Percentiles rank a stretch among this genome's conserved stretches.
phyloP scores from a whole-genome alignment of 2,797 vertebrate species.

The Rhinatrema bivittatum region DNA sequence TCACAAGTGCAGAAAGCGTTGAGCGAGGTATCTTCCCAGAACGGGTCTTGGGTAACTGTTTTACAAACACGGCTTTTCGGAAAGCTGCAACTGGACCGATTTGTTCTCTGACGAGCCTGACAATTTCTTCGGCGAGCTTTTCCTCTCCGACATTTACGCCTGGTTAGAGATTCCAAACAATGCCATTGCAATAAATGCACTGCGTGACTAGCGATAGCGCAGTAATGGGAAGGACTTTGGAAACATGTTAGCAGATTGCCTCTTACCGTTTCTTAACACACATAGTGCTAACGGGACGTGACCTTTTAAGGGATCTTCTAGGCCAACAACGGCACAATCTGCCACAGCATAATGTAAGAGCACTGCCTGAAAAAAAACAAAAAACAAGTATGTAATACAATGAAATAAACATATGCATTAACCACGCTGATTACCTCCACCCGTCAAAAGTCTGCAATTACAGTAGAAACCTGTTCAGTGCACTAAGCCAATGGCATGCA shows the following conservation, averaged over 20 bases:
- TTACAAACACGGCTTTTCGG: conserved; percentile 75
- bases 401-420: neutral
- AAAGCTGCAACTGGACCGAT: conserved; percentile 91
- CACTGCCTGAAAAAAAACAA: conserved; percentile 59
- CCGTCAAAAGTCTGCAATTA: too few species aligned
- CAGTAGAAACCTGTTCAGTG: too few species aligned
- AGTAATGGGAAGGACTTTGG: too few species aligned
- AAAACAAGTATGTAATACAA: conserved; percentile 1
- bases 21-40: conserved; percentile 93
- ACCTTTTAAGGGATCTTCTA: conserved; percentile 85
- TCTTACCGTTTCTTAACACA: conserved; percentile 77
- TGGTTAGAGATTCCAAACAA: conserved; percentile 34
- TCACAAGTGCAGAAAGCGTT: conserved; percentile 73
- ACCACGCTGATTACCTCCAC: too few species aligned
- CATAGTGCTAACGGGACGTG: conserved; percentile 85
- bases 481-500: too few species aligned
- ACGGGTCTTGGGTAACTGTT: conserved; percentile 81
- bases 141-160: conserved; percentile 52
- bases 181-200: neutral
- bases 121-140: conserved; percentile 63
- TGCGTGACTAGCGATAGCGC: too few species aligned
- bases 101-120: conserved; percentile 67
- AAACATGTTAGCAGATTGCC: neutral
- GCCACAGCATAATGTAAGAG: conserved; percentile 72
- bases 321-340: conserved; percentile 89